phyloP scores from a whole-genome alignment of 2,888 invertebrate species.

The Lithophane ornitopus region DNA sequence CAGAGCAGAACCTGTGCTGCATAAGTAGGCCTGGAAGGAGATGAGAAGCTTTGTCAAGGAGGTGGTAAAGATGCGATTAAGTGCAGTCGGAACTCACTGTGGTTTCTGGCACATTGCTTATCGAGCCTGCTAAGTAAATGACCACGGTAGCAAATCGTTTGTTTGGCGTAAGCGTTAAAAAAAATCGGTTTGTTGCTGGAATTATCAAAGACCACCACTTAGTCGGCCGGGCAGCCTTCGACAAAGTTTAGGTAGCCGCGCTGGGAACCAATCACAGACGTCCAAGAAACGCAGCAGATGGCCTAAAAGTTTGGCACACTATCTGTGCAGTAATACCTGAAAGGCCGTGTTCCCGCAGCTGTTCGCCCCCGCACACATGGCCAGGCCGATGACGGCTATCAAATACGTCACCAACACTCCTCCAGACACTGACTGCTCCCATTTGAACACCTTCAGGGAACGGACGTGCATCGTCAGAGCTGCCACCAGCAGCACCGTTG shows the following conservation, averaged over 20 bases:
- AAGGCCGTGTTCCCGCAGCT: constrained; percentile 66
- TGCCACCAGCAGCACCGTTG: constrained; percentile 69
- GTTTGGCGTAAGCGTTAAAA: neutral
- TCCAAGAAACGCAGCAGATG: no score
- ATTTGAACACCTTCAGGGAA: constrained; percentile 79
- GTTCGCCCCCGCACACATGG: constrained; percentile 70
- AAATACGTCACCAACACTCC: constrained; percentile 80
- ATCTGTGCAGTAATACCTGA: constrained; percentile 70
- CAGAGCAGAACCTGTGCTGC: constrained; percentile 72
- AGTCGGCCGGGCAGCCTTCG: no score
- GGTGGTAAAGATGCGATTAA: neutral
- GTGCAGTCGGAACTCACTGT: neutral
- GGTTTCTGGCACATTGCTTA: no score
- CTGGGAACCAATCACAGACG: neutral
- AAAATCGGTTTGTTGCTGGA: neutral
- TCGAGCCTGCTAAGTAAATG: neutral
- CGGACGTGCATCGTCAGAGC: constrained; percentile 76
- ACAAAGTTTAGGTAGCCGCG: neutral
- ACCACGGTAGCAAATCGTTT: neutral
- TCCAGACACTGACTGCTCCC: constrained; percentile 82
- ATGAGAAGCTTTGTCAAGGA: neutral
- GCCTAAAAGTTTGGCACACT: neutral
- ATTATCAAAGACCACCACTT: neutral
- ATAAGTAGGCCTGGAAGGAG: constrained; percentile 74
- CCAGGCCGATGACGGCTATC: constrained; percentile 73